Conservation (phyloP, 2,888 invertebrate species). For the Ochlodes sylvanus region DNA sequence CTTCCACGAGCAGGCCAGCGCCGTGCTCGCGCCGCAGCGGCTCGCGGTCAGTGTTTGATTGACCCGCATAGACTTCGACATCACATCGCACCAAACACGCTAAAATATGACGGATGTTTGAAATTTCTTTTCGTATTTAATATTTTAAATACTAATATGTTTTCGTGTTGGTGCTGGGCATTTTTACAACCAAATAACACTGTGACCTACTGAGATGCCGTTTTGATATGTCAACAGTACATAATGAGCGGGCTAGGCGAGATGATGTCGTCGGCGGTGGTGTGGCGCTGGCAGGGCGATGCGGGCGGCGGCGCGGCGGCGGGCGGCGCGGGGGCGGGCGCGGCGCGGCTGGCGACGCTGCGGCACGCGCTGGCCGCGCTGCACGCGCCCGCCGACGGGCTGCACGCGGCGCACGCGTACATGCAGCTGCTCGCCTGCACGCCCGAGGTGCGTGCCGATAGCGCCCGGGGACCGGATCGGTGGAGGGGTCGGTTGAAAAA, state of each 20-base stretch:
- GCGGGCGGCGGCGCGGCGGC: slow-evolving; percentile 50
- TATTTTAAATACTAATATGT: too few relatives aligned
- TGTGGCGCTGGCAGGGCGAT: slow-evolving; percentile 76
- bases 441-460: slow-evolving; percentile 64
- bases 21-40: slow-evolving; percentile 45
- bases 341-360: slow-evolving; percentile 45
- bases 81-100: slow-evolving; percentile 16
- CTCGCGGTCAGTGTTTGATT: slow-evolving; percentile 58
- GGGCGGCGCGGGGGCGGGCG: slow-evolving; percentile 46
- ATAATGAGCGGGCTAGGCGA: slow-evolving; percentile 96
- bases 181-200: too few relatives aligned
- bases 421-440: slow-evolving; percentile 93
- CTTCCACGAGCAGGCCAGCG: slow-evolving; percentile 67
- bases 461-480: too few relatives aligned
- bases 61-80: too few relatives aligned
- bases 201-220: too few relatives aligned
- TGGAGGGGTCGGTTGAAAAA: too few relatives aligned
- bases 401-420: slow-evolving; percentile 95
- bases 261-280: slow-evolving; percentile 89
- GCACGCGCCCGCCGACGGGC: slow-evolving; percentile 69
- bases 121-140: too few relatives aligned
- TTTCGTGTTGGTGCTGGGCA: too few relatives aligned
- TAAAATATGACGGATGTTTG: too few relatives aligned
- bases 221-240: too few relatives aligned
- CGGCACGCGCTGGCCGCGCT: slow-evolving; percentile 71